Evolutionary conservation across 2,113 vertebrate species (phyloP), one percentile per base, ranked within the genome.

Genomic region (Malurus elegans): DNA sequence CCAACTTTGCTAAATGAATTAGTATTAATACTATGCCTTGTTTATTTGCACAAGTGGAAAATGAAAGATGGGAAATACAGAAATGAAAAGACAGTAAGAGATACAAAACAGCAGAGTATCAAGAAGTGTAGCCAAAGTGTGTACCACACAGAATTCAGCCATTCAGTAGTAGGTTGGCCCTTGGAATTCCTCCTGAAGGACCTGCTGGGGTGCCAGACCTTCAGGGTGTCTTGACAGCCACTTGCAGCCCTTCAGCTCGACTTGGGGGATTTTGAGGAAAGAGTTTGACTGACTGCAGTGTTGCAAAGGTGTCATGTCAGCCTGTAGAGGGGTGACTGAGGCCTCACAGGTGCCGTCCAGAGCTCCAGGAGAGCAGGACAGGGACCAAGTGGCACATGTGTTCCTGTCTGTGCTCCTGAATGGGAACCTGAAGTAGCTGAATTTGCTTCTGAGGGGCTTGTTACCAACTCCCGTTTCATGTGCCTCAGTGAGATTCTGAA

Each of bases 1-100:
- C 66, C 44, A 81, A 14, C 84, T 84, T 92, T 93, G 53, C 48
- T 78, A 84, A 89, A 93, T 28, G 10, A 80, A 62, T 94, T 88
- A 86, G 9, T 40, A n/a, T 61, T 90, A 90, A 58, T 67, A 47
- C 17, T 56, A 28, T 38, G 23, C 44, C 42, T 85, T 72, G 25
- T 75, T 85, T 83, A 54, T 86, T 83, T 76, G 31, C 32, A 71
- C 16, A 44, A 88, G 32, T 70, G 67, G 60, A 73, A 88, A 75
- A 74, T 53, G 47, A 92, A 96, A 90, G 75, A 36, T 60, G 67
- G 64, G 28, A 76, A 86, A 83, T 12, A 20, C 6, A 45, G 34
- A 86, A 73, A 34, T 38, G 38, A 69, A 90, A 79, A 90, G 45
- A 44, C 12, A 76, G 20, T 45, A 20, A 28, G 54, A 86, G 25